Evolutionary conservation across 2,113 vertebrate species (phyloP), one percentile per base, ranked within the genome.

Genomic region (Lutjanus erythropterus): DNA sequence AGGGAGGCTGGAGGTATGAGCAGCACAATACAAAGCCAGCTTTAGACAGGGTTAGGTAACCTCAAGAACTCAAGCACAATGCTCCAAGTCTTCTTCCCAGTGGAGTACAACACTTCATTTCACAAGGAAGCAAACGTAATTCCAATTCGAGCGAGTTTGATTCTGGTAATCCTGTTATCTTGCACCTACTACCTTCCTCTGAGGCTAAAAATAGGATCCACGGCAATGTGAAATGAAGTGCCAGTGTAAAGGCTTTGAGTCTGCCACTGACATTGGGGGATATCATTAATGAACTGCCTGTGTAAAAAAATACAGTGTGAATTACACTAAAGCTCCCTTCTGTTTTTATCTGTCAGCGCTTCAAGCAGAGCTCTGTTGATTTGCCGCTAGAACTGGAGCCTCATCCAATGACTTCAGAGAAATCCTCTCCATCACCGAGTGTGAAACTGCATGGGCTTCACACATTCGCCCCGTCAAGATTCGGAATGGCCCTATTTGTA

Each of bases 91-190:
- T 35, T 73, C 76, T 70, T 67, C 72, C 52, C 59, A 71, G 46
- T 33, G 60, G 80, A 88, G 70, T 44, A 71, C 55, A 56, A 70
- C 75, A 71, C 74, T 87, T 89, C 71, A 90, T 84, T 86, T 83
- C 42, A 84, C 69, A 77, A 86, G 79, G 65, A 86, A 60, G 71
- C 64, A 81, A 84, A 87, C 59, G 69, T 85, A 71, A 91, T 81
- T 89, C 83, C 83, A 84, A 85, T 85, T 76, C 37, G 5, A 88
- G 82, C 42, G 9, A 81, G 66, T 90, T 76, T 89, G 81, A 88
- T 77, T 91, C 81, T 59, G 27, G 67, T 92, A 90, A 90, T 89
- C 87, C 83, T 61, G 79, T 89, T 91, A 88, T 90, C 77, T 85
- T 59, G 68, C 80, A 81, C 74, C 87, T 77, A 69, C 86, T 89